Percentiles rank a stretch among this genome's conserved stretches.
Conservation (phyloP, 2,888 invertebrate species). For the Cancer borealis region DNA sequence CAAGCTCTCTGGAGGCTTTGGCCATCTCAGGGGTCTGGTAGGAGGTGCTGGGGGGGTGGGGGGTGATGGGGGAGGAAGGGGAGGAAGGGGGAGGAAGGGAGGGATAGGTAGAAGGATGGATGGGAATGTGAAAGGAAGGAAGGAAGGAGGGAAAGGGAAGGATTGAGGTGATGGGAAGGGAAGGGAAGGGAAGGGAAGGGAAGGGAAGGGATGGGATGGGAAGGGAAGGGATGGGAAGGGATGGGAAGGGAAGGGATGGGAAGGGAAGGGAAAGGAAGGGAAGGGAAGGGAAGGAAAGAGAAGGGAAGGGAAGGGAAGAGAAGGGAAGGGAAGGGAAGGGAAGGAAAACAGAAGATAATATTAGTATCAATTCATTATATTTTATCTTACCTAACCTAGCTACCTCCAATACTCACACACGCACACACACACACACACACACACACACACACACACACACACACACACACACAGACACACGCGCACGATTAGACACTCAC, state of each 20-base stretch:
- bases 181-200: too few species aligned
- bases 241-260: background rate
- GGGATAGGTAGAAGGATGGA: too few species aligned
- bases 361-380: background rate
- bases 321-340: background rate
- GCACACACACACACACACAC: background rate
- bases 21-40: constrained; percentile 71
- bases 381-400: too few species aligned
- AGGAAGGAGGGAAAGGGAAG: too few species aligned
- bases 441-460: background rate
- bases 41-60: constrained; percentile 57
- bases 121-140: too few species aligned
- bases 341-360: too few species aligned
- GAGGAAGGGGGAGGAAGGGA: too few species aligned
- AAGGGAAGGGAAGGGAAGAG: background rate
- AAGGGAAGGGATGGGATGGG: too few species aligned
- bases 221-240: too few species aligned
- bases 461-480: background rate
- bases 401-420: background rate
- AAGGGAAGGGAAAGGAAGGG: background rate
- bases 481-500: constrained; percentile 57
- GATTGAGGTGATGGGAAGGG: too few species aligned
- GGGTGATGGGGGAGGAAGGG: background rate
- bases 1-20: constrained; percentile 61
- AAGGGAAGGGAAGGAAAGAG: background rate